Conservation (phyloP, 2,888 invertebrate genomes). For the Polydrusus tereticollis region DNA sequence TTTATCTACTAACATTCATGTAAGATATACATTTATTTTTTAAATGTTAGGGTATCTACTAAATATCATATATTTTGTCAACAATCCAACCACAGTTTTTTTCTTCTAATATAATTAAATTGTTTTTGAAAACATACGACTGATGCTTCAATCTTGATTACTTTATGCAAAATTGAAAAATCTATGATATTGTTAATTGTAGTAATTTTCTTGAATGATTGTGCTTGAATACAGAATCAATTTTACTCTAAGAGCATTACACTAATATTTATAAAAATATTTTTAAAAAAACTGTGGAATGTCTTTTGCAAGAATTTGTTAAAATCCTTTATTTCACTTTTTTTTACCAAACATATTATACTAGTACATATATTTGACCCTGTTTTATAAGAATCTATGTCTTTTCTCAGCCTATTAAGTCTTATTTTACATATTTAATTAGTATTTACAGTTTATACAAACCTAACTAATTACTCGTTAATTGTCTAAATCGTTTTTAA, state of each 20-base stretch:
- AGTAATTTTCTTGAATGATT: too few species aligned
- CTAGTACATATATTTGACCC: slow-evolving; percentile 9
- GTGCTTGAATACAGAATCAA: too few species aligned
- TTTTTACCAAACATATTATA: slow-evolving; percentile 1
- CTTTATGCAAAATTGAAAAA: too few species aligned
- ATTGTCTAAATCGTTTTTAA: not conserved
- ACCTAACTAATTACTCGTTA: not conserved
- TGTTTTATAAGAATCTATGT: slow-evolving; percentile 8
- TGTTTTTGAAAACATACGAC: too few species aligned
- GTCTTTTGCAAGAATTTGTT: not conserved
- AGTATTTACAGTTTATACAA: not conserved
- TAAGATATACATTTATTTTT: slow-evolving; percentile 36
- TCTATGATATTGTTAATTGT: too few species aligned
- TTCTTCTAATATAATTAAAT: too few species aligned
- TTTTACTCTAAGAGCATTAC: too few species aligned
- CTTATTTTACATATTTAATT: slow-evolving; percentile 2
- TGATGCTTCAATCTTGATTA: too few species aligned
- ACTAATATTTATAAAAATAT: too few species aligned
- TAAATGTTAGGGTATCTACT: slow-evolving; percentile 45
- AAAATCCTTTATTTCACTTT: not conserved
- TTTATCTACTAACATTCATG: slow-evolving; percentile 48
- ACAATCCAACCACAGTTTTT: slow-evolving; percentile 19
- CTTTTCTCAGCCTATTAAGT: slow-evolving; percentile 12
- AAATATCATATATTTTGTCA: slow-evolving; percentile 8
- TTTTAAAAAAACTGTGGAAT: not conserved